Evolutionary conservation across 2,888 invertebrate species (phyloP).

Genomic region (Hemistola chrysoprasaria): DNA sequence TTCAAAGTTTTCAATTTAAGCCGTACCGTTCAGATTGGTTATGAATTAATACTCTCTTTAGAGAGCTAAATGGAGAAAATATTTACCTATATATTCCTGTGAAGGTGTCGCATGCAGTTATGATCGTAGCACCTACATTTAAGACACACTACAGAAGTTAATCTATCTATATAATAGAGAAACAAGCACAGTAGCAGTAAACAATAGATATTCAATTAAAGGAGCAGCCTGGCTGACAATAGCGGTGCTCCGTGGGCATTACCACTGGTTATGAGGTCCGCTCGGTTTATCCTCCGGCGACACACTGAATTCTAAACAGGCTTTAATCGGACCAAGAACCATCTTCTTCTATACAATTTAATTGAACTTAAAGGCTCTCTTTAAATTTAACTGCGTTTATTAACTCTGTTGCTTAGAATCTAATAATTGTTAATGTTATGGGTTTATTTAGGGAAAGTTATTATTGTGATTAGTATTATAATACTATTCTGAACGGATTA

Average conservation of each 20-base stretch:
- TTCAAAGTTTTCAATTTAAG: conserved; percentile 3
- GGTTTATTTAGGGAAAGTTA: no score
- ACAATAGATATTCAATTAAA: conserved; percentile 53
- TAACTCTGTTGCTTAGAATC: conserved; percentile 3
- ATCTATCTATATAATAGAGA: no score
- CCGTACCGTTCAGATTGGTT: conserved; percentile 1
- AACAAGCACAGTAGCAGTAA: conserved; percentile 29
- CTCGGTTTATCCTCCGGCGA: conserved; percentile 44
- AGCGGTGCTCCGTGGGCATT: conserved; percentile 41
- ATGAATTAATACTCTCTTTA: background rate
- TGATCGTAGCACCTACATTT: no score
- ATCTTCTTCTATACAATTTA: no score
- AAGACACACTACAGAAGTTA: no score
- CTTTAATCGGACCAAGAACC: background rate
- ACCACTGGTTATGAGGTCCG: conserved; percentile 52
- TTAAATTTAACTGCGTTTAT: no score
- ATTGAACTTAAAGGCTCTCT: no score
- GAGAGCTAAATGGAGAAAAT: no score
- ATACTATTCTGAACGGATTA: no score
- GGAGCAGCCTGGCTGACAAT: conserved; percentile 33
- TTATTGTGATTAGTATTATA: no score
- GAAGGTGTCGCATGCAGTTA: no score
- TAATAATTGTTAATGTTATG: conserved; percentile 1
- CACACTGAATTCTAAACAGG: conserved; percentile 53
- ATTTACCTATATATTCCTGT: no score